Percentiles rank a stretch among this genome's conserved stretches.
Conservation (phyloP, 2,888 invertebrate genomes). For the Pycnomerus fuliginosus region DNA sequence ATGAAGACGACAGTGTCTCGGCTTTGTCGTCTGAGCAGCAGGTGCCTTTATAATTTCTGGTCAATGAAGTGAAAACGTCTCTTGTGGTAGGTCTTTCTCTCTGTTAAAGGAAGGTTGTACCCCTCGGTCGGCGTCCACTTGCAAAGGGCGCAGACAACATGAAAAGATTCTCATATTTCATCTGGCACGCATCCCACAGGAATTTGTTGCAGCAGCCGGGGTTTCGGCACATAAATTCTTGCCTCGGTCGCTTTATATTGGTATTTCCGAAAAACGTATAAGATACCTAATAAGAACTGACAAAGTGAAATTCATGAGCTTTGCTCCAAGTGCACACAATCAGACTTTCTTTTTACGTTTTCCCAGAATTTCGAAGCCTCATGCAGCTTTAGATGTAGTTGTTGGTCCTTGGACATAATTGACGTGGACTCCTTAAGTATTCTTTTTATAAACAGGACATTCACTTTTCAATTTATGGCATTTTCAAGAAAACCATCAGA, state of each 20-base stretch:
- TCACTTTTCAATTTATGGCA: no score
- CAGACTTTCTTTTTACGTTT: no score
- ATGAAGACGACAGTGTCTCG: not conserved
- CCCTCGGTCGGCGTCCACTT: constrained; percentile 13
- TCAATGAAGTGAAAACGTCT: constrained; percentile 8
- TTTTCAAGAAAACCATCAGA: no score
- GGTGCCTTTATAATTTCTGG: no score
- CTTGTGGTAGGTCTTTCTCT: no score
- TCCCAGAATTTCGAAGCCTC: no score
- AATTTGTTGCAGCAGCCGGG: constrained; percentile 35
- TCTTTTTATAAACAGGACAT: no score
- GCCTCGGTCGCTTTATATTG: constrained; percentile 32
- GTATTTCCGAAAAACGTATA: constrained; percentile 34
- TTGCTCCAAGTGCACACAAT: no score
- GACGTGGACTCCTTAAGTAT: no score
- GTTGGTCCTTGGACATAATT: no score
- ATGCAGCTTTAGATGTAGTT: no score
- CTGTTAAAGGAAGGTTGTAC: constrained; percentile 11
- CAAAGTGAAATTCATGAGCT: constrained; percentile 38
- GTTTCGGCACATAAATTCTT: constrained; percentile 38
- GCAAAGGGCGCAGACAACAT: constrained; percentile 23
- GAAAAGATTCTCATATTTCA: constrained; percentile 39
- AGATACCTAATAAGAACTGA: constrained; percentile 32
- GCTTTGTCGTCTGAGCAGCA: not conserved
- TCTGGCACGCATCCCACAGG: constrained; percentile 35